Evolutionary conservation across 2,888 invertebrate genomes (phyloP).

Genomic region (Megastigmus dorsalis): DNA sequence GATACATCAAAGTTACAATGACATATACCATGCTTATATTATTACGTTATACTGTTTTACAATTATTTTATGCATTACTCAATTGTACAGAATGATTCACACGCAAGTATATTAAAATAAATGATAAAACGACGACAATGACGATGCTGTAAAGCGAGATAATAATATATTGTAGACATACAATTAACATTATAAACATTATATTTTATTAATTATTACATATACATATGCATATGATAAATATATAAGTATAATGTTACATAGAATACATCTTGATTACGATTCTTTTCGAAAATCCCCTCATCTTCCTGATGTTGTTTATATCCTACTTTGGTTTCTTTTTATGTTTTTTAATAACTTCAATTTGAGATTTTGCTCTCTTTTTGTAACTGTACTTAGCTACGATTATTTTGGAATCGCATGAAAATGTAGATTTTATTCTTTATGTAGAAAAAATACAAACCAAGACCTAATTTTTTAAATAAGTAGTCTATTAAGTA

Average conservation of each 20-base stretch:
- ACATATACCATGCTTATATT: neutral
- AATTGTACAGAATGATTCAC: conserved; percentile 10
- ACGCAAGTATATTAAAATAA: conserved; percentile 8
- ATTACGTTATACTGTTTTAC: conserved; percentile 1
- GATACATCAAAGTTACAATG: neutral
- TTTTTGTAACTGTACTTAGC: too few relatives aligned
- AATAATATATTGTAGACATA: conserved; percentile 68
- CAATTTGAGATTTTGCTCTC: too few relatives aligned
- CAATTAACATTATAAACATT: conserved; percentile 71
- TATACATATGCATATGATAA: conserved; percentile 64
- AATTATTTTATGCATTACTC: conserved; percentile 9
- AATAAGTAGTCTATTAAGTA: too few relatives aligned
- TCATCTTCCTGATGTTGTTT: too few relatives aligned
- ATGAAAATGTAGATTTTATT: too few relatives aligned
- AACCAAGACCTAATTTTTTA: too few relatives aligned
- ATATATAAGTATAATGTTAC: conserved; percentile 69
- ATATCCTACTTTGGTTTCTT: too few relatives aligned
- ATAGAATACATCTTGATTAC: conserved; percentile 58
- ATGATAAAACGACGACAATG: conserved; percentile 60
- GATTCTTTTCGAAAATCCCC: conserved; percentile 13
- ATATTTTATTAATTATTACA: conserved; percentile 72
- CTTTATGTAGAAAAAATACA: too few relatives aligned
- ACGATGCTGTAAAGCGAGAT: conserved; percentile 64
- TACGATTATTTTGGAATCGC: too few relatives aligned
- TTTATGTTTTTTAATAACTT: too few relatives aligned